These are phyloP conservation scores for Harpalus rufipes DNA, from an alignment of 2,888 invertebrate genomes.

Conservation along the genomic window DNA sequence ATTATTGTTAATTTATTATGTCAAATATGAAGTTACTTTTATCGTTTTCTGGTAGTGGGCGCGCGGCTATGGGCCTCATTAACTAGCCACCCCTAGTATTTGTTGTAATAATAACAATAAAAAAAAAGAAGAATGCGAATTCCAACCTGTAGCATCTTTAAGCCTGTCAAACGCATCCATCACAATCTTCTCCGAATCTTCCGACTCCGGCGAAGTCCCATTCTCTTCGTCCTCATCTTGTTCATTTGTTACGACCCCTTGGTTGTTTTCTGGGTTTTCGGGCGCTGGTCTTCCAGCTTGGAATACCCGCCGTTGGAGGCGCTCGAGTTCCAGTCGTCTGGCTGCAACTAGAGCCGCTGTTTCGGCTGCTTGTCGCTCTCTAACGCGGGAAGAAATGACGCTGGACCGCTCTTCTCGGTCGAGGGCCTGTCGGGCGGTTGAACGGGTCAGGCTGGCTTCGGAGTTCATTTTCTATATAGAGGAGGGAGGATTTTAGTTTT, in stretches of 20 bases:
- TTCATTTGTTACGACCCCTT: background rate
- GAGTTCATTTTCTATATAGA: constrained; percentile 82
- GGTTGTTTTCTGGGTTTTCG: constrained; percentile 58
- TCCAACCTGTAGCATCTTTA: constrained; percentile 88
- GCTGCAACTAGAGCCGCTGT: constrained; percentile 82
- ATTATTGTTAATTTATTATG: too few species aligned
- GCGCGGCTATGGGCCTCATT: too few species aligned
- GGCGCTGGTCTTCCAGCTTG: constrained; percentile 77
- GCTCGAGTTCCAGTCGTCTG: constrained; percentile 85
- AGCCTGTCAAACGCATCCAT: constrained; percentile 86
- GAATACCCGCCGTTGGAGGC: constrained; percentile 87
- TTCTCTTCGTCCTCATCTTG: constrained; percentile 7
- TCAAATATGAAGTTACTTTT: too few species aligned
- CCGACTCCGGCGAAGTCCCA: constrained; percentile 61
- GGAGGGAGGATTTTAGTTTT: too few species aligned
- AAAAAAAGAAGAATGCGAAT: too few species aligned
- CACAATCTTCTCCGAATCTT: constrained; percentile 77
- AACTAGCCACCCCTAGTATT: too few species aligned
- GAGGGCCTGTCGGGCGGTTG: constrained; percentile 84
- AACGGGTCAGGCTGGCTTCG: constrained; percentile 86
- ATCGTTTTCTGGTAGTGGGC: too few species aligned
- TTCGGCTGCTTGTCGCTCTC: constrained; percentile 82
- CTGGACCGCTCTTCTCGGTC: constrained; percentile 85
- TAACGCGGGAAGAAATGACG: constrained; percentile 82
- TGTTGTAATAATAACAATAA: too few species aligned